Evolutionary conservation across 2,113 vertebrate species (phyloP).

Genomic region (Pterocles burchelli): DNA sequence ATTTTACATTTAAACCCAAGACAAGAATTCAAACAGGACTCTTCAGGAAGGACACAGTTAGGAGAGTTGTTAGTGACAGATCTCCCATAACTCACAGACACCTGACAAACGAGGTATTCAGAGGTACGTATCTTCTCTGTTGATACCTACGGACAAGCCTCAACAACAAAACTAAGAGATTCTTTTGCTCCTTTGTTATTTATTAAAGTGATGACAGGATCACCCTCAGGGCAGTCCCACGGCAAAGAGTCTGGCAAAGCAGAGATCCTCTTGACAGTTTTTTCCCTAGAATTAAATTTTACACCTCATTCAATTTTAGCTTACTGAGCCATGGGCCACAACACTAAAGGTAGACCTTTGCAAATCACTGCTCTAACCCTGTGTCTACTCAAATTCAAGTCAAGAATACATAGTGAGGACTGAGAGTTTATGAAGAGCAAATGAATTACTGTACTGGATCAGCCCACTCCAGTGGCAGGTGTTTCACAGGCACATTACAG

Average conservation of each 20-base stretch:
- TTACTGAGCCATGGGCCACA: neutral
- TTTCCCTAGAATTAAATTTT: neutral
- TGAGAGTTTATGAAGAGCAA: neutral
- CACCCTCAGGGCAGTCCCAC: neutral
- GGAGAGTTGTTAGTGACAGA: neutral
- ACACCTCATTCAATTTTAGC: neutral
- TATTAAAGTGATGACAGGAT: neutral
- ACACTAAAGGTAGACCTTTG: neutral
- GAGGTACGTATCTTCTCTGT: neutral
- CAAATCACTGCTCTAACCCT: neutral
- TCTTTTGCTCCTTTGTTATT: neutral
- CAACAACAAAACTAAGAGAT: neutral
- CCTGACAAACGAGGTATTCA: neutral
- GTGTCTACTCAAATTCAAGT: neutral
- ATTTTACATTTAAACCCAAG: neutral
- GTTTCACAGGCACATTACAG: neutral
- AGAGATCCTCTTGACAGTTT: neutral
- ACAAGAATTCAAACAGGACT: neutral
- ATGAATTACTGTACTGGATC: neutral
- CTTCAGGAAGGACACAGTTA: neutral
- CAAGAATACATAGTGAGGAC: neutral
- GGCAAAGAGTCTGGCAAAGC: neutral
- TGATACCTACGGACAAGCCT: neutral
- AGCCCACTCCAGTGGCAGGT: neutral
- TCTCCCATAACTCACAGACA: neutral